phyloP scores from a whole-genome alignment of 2,888 invertebrate species.

The Calameuta idolon region DNA sequence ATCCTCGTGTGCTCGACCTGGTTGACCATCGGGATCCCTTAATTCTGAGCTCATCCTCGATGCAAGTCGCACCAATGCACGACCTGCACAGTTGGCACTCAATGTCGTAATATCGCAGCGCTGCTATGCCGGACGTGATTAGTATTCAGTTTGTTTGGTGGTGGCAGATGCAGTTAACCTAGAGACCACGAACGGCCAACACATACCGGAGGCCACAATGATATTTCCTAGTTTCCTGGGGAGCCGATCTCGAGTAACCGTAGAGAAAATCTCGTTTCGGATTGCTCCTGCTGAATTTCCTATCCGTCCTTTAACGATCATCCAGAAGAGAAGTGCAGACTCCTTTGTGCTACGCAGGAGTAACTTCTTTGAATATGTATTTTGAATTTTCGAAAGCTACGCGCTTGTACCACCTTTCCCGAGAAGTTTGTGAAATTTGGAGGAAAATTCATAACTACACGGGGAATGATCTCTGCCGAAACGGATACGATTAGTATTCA shows the following conservation, averaged over 20 bases:
- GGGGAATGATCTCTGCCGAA: background rate
- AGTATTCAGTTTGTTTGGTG: slow-evolving; percentile 61
- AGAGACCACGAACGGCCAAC: slow-evolving; percentile 42
- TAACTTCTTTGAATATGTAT: background rate
- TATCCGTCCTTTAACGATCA: background rate
- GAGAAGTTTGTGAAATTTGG: background rate
- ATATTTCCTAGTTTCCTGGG: background rate
- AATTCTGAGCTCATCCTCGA: background rate
- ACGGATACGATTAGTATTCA: slow-evolving; percentile 8
- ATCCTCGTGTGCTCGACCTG: background rate
- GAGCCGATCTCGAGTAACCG: background rate
- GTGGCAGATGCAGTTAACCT: slow-evolving; percentile 59
- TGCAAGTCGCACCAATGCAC: background rate
- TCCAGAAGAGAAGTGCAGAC: background rate
- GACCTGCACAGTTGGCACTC: slow-evolving; percentile 45
- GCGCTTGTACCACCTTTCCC: background rate
- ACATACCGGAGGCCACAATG: slow-evolving; percentile 15
- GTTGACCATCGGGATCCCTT: background rate
- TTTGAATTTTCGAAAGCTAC: background rate
- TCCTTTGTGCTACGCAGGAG: background rate
- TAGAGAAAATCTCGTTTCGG: background rate
- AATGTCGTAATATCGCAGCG: slow-evolving; percentile 32
- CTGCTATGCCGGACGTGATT: slow-evolving; percentile 47
- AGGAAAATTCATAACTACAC: background rate
- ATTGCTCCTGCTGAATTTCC: background rate